Base-by-base conservation (phyloP, 1,140 invertebrate species). In the Papilio polytes region DNA sequence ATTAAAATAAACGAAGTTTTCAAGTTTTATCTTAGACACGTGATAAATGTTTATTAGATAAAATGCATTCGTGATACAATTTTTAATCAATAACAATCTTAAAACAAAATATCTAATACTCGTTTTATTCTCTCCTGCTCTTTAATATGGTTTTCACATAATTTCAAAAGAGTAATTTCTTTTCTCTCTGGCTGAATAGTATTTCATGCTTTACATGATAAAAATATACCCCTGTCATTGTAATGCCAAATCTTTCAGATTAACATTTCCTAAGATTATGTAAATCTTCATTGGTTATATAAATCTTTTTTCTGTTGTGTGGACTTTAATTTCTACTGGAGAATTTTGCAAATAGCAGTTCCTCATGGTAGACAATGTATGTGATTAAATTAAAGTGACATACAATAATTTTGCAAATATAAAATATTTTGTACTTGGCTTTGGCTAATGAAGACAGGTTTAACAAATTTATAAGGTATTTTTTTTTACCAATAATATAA, bases 221-320 rank as follows among this genome's bases (percentile, higher is more conserved):
- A 74, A 73, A 73, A 73, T 31, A 12, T 48, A 76, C 22, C n/a
- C 26, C 9, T 76, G 74, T 76, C 74, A 76, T 76, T 76, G 41
- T 51, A 22, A 22, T 76, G 74, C 44, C 74, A 76, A 76, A 76
- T 76, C 74, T 76, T 46, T 76, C n/a, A 76, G 74, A 76, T 48
- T 76, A 51, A 44, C 20, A 22, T 74, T 51, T 41, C 36, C 36
- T 46, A 51, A 53, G 46, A 76, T 76, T 76, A 76, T 76, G 74
- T 76, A 76, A 76, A 76, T 76, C 46, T 76, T 51, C 44, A 48
- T 48, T 48, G 74, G 46, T 76, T 76, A 76, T 46, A 76, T 76
- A 76, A 76, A 76, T 51, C 46, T 22, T 51, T 46, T 76, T 46
- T 76, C 7, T 46, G 9, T 10, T 41, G 12, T 41, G 36, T 73